A percentile compares a stretch with the other conserved stretches of the same genome.
Conservation (phyloP, 2,888 invertebrate species). For the Protula sp. region DNA sequence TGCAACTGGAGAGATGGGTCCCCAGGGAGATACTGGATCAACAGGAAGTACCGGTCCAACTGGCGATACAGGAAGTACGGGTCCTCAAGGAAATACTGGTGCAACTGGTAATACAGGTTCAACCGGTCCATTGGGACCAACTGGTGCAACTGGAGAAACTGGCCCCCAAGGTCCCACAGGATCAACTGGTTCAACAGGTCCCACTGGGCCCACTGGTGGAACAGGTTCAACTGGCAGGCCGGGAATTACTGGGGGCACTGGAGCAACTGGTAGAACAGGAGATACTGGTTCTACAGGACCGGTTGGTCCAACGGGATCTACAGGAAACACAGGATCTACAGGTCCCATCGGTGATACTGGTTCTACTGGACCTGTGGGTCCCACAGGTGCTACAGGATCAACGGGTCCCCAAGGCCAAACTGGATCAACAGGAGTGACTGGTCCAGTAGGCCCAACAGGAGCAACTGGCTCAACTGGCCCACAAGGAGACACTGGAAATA, state of each 20-base stretch:
- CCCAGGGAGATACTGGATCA: neutral
- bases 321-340: neutral
- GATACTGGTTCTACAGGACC: neutral
- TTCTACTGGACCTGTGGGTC: neutral
- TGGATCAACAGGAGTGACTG: neutral
- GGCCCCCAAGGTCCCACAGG: conserved; percentile 2
- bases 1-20: neutral
- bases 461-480: neutral
- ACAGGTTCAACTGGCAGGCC: neutral
- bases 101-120: neutral
- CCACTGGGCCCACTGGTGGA: neutral
- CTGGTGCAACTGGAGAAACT: neutral
- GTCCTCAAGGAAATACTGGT: neutral
- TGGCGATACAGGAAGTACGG: neutral
- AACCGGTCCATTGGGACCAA: neutral
- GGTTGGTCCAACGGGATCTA: neutral
- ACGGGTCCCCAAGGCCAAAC: neutral
- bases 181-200: neutral
- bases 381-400: neutral
- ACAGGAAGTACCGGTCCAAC: neutral
- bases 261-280: neutral
- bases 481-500: neutral
- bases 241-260: neutral
- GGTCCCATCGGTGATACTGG: neutral
- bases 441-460: neutral